Base-by-base conservation (phyloP, 2,888 invertebrate genomes). In the Heteropelma amictum region DNA sequence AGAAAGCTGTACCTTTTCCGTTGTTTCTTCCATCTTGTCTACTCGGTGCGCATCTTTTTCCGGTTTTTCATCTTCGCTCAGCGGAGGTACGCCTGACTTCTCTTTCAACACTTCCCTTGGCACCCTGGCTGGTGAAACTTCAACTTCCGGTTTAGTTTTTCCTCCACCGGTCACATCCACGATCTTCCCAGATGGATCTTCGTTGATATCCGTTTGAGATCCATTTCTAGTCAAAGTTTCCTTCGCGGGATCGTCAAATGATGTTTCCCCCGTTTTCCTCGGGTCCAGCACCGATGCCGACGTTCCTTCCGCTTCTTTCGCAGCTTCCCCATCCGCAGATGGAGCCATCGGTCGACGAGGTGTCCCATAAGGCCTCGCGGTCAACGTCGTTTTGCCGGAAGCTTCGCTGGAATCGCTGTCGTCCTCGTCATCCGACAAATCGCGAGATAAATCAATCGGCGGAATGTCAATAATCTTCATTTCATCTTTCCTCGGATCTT, bases 391-490 rank as follows among this genome's bases (percentile, higher is more conserved):
- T 76, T 86, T 86, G 69, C 83, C 83, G 3, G 88, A 88, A 73
- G 86, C 78, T 72, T 88, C 87, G 77, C 85, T 85, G 6, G 87
- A 87, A 65, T 88, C 87, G 76, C 85, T 86, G 12, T 87, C 85
- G 3, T 85, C 80, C 7, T 80, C 81, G 61, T 82, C 80, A n/a
- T 83, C 84, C 35, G 75, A 49, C 28, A 71, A 65, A 7, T 54
- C 42, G 1, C 71, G 47, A n/a, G 74, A 53, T 45, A 73, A 65
- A 56, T 65, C 49, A 23, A 70, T 54, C 0, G 61, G 47, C 23
- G 69, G 69, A 7, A 70, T 42, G 3, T 47, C 30, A n/a, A n/a
- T n/a, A n/a, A 53, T 40, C 10, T 10, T 10, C 14, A 45, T 21
- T 47, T 47, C 28, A 10, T 42, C 49, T 53, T 42, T 8, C 0